Base-by-base conservation (phyloP, 2,797 vertebrate species). In the Anabas testudineus region DNA sequence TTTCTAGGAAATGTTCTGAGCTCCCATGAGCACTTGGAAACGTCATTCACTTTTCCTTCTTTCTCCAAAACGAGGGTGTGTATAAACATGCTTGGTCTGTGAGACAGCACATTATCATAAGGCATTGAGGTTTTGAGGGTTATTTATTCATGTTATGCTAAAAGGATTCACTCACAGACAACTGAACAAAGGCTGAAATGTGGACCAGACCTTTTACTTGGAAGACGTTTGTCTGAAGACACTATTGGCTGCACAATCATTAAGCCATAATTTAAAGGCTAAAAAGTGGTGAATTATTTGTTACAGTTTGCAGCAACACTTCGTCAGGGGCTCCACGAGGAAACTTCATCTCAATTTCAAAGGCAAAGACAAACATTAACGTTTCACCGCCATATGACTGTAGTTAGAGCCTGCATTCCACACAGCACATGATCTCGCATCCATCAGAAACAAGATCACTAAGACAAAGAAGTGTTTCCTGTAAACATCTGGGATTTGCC, bases 401-500 rank as follows among this genome's bases (percentile, higher is more conserved):
- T 48, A 67, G 67, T 84, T 76, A 83, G 70, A 54, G 46, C 2
- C 37, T 57, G 41, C 49, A 49, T 76, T 72, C 63, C 67, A 26
- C 30, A 42, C 64, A 55, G 70, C 74, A 54, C 22, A 9, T 16
- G 65, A 58, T 32, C 73, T 82, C 64, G 49, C 28, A 77, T 68
- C 42, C 59, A 62, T 87, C 88, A 87, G 65, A 82, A 87, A 88
- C 87, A 32, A 61, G 58, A 77, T 60, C 61, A 16, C 41, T 42
- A 39, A 73, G 46, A 47, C 67, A 53, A 51, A 48, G 41, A 41
- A 32, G 59, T 36, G 61, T 76, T 66, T 69, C 55, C 57, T 61
- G 83, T 80, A 84, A 85, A 90, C 90, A 90, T 92, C 89, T 92
- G 88, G 89, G 77, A 26, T 37, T 55, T 19, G 26, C 14, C 63